Percentiles rank a stretch among this genome's conserved stretches.
These are phyloP conservation scores for Zaprionus obscuricornis DNA, from an alignment of 2,888 invertebrate genomes.

Conservation along the genomic window DNA sequence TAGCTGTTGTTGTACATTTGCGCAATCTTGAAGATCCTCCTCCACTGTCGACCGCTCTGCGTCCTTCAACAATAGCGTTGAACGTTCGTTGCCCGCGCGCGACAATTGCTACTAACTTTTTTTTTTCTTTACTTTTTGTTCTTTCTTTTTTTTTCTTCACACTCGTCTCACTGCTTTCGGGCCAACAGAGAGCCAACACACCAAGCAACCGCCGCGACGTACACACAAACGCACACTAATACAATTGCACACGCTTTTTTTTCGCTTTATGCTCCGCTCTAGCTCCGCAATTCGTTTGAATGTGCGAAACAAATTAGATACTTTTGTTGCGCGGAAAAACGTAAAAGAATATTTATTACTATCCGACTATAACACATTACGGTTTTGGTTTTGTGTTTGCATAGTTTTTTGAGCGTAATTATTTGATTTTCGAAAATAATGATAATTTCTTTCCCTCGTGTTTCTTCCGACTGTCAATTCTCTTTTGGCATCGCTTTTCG, in stretches of 20 bases:
- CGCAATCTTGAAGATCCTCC: constrained; percentile 35
- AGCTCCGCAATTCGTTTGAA: constrained; percentile 20
- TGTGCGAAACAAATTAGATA: constrained; percentile 25
- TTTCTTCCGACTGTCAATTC: constrained; percentile 71
- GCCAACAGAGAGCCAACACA: no score
- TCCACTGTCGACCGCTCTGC: constrained; percentile 40
- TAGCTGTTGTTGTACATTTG: constrained; percentile 63
- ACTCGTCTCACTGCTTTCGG: constrained; percentile 50
- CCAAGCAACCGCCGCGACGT: constrained; percentile 61
- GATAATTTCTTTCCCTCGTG: constrained; percentile 73
- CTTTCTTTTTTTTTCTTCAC: constrained; percentile 41
- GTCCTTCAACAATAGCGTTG: constrained; percentile 58
- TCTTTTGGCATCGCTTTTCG: constrained; percentile 55
- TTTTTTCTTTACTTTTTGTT: constrained; percentile 21
- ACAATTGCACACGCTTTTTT: constrained; percentile 66
- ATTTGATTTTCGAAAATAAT: constrained; percentile 56
- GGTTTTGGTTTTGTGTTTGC: constrained; percentile 12
- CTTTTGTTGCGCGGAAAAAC: constrained; percentile 19
- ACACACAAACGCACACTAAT: constrained; percentile 70
- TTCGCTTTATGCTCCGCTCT: constrained; percentile 52
- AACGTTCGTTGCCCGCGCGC: constrained; percentile 63
- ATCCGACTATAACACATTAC: constrained; percentile 41
- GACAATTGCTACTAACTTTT: constrained; percentile 34
- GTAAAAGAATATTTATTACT: constrained; percentile 19
- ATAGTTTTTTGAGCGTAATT: constrained; percentile 37